Evolutionary conservation across 2,888 invertebrate species (phyloP).

Genomic region (Candidula unifasciata): DNA sequence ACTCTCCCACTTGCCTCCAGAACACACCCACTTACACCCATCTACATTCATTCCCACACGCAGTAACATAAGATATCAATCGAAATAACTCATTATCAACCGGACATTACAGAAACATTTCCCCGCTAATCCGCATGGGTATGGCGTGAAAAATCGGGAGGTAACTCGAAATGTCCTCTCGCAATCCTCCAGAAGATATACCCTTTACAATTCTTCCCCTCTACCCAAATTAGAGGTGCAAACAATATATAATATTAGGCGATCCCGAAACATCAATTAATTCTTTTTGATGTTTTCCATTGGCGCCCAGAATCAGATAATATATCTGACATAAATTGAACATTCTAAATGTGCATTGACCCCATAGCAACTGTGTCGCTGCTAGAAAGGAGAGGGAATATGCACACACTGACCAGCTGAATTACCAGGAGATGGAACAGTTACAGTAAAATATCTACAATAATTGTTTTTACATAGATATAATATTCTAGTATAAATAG

Average conservation of each 20-base stretch:
- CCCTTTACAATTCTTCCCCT: background rate
- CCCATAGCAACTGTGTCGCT: background rate
- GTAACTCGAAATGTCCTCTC: background rate
- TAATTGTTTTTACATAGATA: no score
- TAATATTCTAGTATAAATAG: no score
- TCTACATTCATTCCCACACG: no score
- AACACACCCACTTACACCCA: no score
- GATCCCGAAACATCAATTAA: background rate
- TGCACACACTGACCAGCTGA: background rate
- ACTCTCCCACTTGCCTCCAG: no score
- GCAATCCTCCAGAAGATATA: background rate
- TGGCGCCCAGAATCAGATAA: constrained; percentile 13
- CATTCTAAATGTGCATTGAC: background rate
- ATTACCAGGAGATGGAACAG: no score
- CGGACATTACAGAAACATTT: background rate
- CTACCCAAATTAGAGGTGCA: background rate
- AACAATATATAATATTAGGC: background rate
- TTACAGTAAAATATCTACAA: no score
- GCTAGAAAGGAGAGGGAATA: background rate
- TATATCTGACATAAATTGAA: background rate
- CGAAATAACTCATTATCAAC: background rate
- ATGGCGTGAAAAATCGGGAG: background rate
- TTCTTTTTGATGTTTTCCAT: background rate
- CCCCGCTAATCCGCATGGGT: background rate
- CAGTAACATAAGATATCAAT: background rate